These are phyloP conservation scores for Cynodonichthys magdalenae DNA, from an alignment of 2,797 vertebrate species.

Conservation along the genomic window DNA sequence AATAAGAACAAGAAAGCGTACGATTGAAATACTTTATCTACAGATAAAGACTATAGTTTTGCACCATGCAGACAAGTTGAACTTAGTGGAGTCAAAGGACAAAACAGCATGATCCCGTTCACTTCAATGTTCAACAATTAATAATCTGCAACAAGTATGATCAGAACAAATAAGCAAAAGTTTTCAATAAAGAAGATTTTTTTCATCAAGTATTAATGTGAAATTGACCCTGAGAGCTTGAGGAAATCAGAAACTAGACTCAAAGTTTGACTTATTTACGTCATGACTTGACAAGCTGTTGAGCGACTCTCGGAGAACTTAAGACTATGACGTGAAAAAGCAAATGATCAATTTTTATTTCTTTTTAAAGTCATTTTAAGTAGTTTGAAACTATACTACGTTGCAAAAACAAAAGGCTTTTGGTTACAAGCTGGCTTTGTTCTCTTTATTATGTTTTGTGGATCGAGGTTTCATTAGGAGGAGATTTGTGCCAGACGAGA, in stretches of 20 bases:
- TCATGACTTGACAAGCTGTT: neutral
- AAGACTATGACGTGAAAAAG: no score
- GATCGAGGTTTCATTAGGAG: conserved; percentile 55
- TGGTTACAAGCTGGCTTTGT: conserved; percentile 31
- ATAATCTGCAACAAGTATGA: neutral
- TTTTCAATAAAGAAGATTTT: no score
- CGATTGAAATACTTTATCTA: conserved; percentile 25
- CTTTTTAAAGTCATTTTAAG: neutral
- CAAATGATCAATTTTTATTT: neutral
- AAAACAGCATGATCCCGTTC: neutral
- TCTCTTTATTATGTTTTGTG: conserved; percentile 56
- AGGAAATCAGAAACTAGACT: no score
- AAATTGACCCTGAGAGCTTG: conserved; percentile 9
- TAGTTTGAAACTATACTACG: conserved; percentile 9
- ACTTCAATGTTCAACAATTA: neutral
- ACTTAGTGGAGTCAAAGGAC: neutral
- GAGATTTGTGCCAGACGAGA: conserved; percentile 58
- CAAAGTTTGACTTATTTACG: neutral
- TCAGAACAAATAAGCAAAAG: neutral
- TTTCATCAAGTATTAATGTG: conserved; percentile 32
- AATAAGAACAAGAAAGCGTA: conserved; percentile 32
- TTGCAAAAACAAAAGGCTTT: neutral
- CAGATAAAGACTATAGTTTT: neutral
- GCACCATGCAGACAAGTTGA: neutral
- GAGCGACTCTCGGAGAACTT: no score